Conservation (phyloP, 2,113 vertebrate species). For the Tragelaphus scriptus region DNA sequence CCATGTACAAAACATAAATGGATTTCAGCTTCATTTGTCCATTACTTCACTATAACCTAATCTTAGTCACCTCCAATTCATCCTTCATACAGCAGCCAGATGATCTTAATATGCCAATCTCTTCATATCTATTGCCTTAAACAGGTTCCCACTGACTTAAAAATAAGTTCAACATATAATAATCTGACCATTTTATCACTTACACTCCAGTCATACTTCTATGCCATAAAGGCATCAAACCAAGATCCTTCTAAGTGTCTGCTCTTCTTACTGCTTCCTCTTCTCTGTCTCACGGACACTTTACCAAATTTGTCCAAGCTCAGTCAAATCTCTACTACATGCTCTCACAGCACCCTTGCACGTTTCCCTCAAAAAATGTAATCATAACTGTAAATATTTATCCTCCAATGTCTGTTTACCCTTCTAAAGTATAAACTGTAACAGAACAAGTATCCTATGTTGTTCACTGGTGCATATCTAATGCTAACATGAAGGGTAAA, state of each 20-base stretch:
- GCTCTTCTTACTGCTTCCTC: background rate
- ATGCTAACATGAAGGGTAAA: background rate
- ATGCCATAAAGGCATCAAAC: background rate
- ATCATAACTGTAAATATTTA: background rate
- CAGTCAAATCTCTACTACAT: background rate
- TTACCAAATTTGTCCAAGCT: background rate
- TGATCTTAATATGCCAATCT: background rate
- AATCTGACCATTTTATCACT: background rate
- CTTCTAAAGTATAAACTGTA: background rate
- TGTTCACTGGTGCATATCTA: background rate
- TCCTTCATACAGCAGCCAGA: background rate
- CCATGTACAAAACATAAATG: background rate
- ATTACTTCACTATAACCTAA: background rate
- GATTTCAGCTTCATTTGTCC: background rate
- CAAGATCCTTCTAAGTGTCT: background rate
- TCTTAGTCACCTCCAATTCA: background rate
- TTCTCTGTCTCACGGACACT: background rate
- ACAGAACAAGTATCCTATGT: background rate
- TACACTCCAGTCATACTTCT: background rate
- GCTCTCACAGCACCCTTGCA: background rate
- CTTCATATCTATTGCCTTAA: background rate
- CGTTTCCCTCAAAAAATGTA: background rate
- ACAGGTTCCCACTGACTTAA: background rate
- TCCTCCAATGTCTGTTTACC: background rate
- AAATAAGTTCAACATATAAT: background rate